phyloP scores from a whole-genome alignment of 2,888 invertebrate species.

The Diaprepes abbreviatus region DNA sequence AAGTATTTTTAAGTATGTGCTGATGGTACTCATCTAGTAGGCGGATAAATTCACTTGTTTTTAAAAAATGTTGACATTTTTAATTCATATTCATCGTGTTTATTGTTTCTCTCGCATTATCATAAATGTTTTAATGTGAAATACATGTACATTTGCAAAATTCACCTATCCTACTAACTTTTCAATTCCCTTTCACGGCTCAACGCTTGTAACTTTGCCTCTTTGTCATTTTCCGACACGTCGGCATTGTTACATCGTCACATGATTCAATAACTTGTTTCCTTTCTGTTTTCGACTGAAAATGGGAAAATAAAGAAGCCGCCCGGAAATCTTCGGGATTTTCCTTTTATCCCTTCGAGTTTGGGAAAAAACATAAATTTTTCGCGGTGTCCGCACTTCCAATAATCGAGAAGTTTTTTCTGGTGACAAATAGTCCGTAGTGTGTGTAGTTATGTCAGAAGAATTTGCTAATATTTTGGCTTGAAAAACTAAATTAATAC shows the following conservation, averaged over 20 bases:
- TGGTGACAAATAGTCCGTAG: constrained; percentile 9
- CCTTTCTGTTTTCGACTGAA: constrained; percentile 41
- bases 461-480: too few relatives aligned
- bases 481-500: too few relatives aligned
- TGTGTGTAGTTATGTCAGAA: too few relatives aligned
- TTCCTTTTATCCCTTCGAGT: constrained; percentile 22
- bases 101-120: too few relatives aligned
- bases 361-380: constrained; percentile 35
- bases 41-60: too few relatives aligned
- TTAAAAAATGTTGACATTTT: too few relatives aligned
- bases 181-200: constrained; percentile 24
- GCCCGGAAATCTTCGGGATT: constrained; percentile 38
- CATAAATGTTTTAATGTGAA: too few relatives aligned
- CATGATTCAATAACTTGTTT: constrained; percentile 48
- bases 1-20: too few relatives aligned
- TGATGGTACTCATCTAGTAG: too few relatives aligned
- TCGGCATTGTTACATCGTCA: constrained; percentile 44
- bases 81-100: too few relatives aligned
- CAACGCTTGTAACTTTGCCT: constrained; percentile 36
- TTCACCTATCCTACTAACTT: constrained; percentile 5
- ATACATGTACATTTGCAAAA: not conserved
- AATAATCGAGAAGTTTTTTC: constrained; percentile 12
- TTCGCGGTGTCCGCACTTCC: constrained; percentile 39
- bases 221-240: constrained; percentile 41
- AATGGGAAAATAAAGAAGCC: constrained; percentile 46